Base-by-base conservation (phyloP, 2,888 invertebrate genomes). In the Salticus scenicus region DNA sequence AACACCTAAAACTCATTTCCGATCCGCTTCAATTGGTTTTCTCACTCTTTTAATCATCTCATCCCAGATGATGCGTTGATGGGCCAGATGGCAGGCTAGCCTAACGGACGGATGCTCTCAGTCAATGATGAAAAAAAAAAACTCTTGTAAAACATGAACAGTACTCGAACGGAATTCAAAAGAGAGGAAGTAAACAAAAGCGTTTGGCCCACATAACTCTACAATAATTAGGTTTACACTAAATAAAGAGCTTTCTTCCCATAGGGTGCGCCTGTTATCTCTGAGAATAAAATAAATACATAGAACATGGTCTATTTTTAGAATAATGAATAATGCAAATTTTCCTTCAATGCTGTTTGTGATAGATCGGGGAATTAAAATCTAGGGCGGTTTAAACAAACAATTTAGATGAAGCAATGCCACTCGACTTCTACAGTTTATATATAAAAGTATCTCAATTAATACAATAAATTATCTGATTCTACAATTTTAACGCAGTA, bases 31-130 rank as follows among this genome's bases (percentile, higher is more conserved):
- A 57, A 24, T 57, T 57, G 57, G 5, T 24, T 57, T 57, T 57
- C 17, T 47, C 10, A 17, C 47, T 14, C 47, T 2, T 17, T 14
- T n/a, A n/a, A 47, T 47, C 47, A 47, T 2, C 17, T n/a, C 37
- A 37, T 37, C 37, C 4, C 4, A 37, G 37, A 37, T 4, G 10
- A n/a, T n/a, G 7, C 37, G 10, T 7, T 7, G 37, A 4, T 37
- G 57, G 57, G 57, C 57, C 57, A 57, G 57, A 57, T 57, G 57
- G 57, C 57, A 57, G 17, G 24, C 24, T 57, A 17, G 57, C 57
- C 10, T 57, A 47, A 57, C 57, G 24, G 57, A 5, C 20, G 24
- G 24, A 47, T n/a, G 5, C 37, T 7, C 47, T 17, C 17, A 17
- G 47, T 47, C 2, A 12, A 47, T 14, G 2, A 2, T 10, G 2